Conservation (phyloP, 2,113 vertebrate genomes). For the Pipra filicauda region DNA sequence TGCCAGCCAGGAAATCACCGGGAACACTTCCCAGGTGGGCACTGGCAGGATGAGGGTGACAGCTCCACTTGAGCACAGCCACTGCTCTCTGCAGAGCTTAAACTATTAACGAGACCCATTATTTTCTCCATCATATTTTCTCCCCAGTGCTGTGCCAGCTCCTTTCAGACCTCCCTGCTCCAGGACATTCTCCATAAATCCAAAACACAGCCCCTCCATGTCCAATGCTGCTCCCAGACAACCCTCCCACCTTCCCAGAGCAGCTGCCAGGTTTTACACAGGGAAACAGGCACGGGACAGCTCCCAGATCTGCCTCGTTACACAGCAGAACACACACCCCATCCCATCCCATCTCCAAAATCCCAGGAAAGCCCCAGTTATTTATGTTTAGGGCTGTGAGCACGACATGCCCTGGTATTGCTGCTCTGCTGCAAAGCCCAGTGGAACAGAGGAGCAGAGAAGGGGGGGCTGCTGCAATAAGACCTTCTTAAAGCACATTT, state of each 20-base stretch:
- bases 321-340: neutral
- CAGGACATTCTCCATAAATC: neutral
- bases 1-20: neutral
- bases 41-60: neutral
- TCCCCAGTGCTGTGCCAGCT: neutral
- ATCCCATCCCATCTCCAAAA: neutral
- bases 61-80: rapidly evolving
- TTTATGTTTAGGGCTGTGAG: neutral
- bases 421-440: neutral
- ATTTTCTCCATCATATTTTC: rapidly evolving
- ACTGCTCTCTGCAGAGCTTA: neutral
- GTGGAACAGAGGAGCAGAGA: neutral
- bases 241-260: neutral
- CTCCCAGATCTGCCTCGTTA: neutral
- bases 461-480: neutral
- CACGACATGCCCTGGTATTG: rapidly evolving
- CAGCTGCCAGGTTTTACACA: neutral
- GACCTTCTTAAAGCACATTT: neutral
- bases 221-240: rapidly evolving
- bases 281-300: neutral
- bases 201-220: rapidly evolving
- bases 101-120: neutral
- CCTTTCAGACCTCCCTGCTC: neutral
- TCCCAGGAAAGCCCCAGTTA: neutral
- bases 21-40: rapidly evolving